Conservation (phyloP, 2,797 vertebrate species). For the Siniperca obscura region DNA sequence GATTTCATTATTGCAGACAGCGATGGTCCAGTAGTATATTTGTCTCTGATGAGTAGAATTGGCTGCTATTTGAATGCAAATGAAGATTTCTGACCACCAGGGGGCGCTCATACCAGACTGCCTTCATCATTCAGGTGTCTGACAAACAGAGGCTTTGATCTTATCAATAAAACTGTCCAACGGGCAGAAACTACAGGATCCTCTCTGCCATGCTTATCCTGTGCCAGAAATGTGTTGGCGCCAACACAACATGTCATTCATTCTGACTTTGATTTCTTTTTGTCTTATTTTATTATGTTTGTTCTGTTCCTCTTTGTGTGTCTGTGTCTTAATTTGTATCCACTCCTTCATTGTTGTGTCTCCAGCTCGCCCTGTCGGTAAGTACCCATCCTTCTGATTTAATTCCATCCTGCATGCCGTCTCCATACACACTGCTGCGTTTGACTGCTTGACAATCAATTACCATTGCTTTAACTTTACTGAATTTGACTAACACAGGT, state of each 20-base stretch:
- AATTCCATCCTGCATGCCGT: constrained; percentile 89
- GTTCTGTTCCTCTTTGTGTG: constrained; percentile 68
- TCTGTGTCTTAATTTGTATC: constrained; percentile 80
- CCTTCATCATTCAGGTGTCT: constrained; percentile 11
- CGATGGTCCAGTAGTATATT: constrained; percentile 65
- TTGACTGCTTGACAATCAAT: constrained; percentile 70
- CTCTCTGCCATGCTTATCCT: constrained; percentile 71
- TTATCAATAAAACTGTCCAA: constrained; percentile 31
- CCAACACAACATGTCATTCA: constrained; percentile 92
- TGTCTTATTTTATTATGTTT: constrained; percentile 88
- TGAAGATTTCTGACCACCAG: constrained; percentile 45
- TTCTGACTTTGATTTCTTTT: constrained; percentile 93
- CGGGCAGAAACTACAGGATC: constrained; percentile 57
- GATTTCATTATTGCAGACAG: constrained; percentile 75
- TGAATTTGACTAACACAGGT: constrained; percentile 64
- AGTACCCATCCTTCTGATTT: constrained; percentile 96
- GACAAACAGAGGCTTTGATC: constrained; percentile 18
- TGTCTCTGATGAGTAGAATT: constrained; percentile 34
- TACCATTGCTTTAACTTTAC: constrained; percentile 74
- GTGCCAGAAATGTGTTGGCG: constrained; percentile 83
- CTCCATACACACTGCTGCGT: constrained; percentile 70
- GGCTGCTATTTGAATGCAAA: background rate
- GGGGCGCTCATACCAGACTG: constrained; percentile 46
- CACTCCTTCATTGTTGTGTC: constrained; percentile 98
- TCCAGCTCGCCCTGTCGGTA: constrained; percentile 99